These are phyloP conservation scores for Sesia bembeciformis DNA, from an alignment of 2,888 invertebrate species.

Conservation along the genomic window DNA sequence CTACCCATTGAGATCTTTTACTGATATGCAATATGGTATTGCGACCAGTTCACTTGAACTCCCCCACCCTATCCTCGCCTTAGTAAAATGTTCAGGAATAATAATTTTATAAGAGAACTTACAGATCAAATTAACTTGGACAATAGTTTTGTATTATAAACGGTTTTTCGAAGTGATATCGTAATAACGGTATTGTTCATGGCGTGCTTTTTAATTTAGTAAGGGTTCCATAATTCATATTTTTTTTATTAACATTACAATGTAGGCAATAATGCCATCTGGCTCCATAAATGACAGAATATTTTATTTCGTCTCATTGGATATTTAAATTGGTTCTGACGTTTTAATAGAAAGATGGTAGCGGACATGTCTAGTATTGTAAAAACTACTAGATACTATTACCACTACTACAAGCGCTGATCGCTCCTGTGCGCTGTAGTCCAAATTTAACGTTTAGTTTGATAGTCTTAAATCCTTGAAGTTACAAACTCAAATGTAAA, in stretches of 20 bases:
- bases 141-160: neutral
- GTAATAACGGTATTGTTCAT: neutral
- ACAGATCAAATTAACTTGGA: slow-evolving; percentile 1
- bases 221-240: neutral
- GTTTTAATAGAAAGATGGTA: too few relatives aligned
- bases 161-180: neutral
- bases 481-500: too few relatives aligned
- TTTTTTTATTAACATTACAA: neutral
- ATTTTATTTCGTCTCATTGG: neutral
- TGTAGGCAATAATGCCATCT: neutral
- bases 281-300: neutral
- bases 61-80: neutral
- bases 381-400: too few relatives aligned
- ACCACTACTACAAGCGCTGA: too few relatives aligned
- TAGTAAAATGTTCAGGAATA: neutral
- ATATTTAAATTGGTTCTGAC: too few relatives aligned
- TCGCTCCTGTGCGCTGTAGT: too few relatives aligned
- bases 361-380: too few relatives aligned
- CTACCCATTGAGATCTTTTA: slow-evolving; percentile 3
- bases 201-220: neutral
- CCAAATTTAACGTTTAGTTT: too few relatives aligned
- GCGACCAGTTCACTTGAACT: slow-evolving; percentile 11
- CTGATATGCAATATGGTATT: slow-evolving; percentile 1
- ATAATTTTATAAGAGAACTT: neutral
- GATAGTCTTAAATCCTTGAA: too few relatives aligned